A percentile compares a stretch with the other conserved stretches of the same genome.
These are phyloP conservation scores for Sylvicola cinctus DNA, from an alignment of 2,888 invertebrate genomes.

Conservation along the genomic window DNA sequence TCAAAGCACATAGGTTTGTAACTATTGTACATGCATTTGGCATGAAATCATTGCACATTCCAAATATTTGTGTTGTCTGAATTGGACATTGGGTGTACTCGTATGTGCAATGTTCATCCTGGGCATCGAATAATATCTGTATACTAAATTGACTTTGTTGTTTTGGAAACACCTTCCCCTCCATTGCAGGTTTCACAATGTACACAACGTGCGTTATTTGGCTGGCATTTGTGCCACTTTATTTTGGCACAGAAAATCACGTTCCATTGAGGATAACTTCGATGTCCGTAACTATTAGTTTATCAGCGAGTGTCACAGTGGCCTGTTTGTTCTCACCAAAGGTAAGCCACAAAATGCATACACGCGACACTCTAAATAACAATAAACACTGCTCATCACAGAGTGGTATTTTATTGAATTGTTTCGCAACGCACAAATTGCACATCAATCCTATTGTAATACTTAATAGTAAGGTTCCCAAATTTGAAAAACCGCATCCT, in stretches of 20 bases:
- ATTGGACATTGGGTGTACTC: neutral
- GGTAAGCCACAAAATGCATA: slow-evolving; percentile 43
- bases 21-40: neutral
- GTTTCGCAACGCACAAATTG: too few relatives aligned
- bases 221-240: slow-evolving; percentile 93
- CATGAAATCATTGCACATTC: too few relatives aligned
- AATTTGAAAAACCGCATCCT: too few relatives aligned
- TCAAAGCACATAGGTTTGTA: slow-evolving; percentile 88
- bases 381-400: too few relatives aligned
- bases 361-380: too few relatives aligned
- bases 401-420: too few relatives aligned
- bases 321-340: slow-evolving; percentile 88
- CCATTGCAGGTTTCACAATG: slow-evolving; percentile 76
- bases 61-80: too few relatives aligned
- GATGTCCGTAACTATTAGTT: slow-evolving; percentile 87
- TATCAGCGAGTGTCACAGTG: slow-evolving; percentile 84
- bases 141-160: neutral
- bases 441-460: too few relatives aligned
- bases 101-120: neutral
- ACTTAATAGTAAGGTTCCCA: too few relatives aligned
- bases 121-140: neutral
- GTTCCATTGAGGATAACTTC: slow-evolving; percentile 82
- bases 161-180: neutral
- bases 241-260: slow-evolving; percentile 88
- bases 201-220: slow-evolving; percentile 96